These are phyloP conservation scores for Drosophila teissieri DNA, from an alignment of 1,140 invertebrate species.

Conservation along the genomic window DNA sequence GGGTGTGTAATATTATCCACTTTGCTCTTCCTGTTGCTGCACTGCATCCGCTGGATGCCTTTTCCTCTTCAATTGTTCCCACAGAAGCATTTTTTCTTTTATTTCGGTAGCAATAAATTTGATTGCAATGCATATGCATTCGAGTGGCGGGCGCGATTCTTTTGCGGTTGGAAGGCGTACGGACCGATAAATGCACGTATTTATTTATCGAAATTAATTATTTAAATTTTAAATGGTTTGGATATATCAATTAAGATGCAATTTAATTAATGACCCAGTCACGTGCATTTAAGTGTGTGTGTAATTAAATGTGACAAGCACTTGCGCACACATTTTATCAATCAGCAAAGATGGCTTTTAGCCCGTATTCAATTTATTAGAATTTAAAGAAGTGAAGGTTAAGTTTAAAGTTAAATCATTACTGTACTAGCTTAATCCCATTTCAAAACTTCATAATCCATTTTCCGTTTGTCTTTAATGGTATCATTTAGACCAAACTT, in stretches of 20 bases:
- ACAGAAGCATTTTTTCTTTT: conserved; percentile 15
- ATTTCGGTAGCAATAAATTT: conserved; percentile 63
- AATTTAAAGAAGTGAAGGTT: not conserved
- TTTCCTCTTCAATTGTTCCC: conserved; percentile 40
- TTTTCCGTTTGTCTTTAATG: not conserved
- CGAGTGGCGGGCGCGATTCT: conserved; percentile 46
- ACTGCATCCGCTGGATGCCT: conserved; percentile 44
- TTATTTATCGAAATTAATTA: conserved; percentile 36
- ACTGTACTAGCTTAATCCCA: not conserved
- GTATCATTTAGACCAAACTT: not conserved
- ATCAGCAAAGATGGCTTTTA: not conserved
- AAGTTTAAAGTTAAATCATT: no score
- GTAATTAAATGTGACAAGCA: conserved; percentile 5
- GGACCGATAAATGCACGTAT: conserved; percentile 25
- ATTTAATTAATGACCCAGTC: conserved; percentile 18
- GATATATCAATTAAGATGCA: conserved; percentile 36
- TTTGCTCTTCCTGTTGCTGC: conserved; percentile 71
- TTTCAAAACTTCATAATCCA: not conserved
- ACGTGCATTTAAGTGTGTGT: conserved; percentile 5
- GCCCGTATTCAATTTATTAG: no score
- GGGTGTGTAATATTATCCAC: conserved; percentile 68
- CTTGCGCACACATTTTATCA: not conserved
- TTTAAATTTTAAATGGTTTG: conserved; percentile 36
- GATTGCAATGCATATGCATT: conserved; percentile 64
- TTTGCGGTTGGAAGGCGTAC: conserved; percentile 19